Evolutionary conservation across 1,140 invertebrate genomes (phyloP).

Genomic region (Oppia nitens): DNA sequence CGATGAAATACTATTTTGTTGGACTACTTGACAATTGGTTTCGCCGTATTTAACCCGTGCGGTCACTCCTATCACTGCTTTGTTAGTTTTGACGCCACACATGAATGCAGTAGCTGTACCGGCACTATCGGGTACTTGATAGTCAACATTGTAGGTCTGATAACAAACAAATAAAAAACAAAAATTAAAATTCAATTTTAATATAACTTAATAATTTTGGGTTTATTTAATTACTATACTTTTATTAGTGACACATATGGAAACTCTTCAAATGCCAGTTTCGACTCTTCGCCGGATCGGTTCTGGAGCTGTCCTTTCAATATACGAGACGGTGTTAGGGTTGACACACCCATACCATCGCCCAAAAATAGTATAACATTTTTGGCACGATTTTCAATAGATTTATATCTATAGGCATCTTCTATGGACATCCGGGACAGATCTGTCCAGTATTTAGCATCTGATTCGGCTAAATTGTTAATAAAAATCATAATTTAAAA

Average conservation of each 20-base stretch:
- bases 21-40: slow-evolving; percentile 47
- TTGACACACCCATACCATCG: slow-evolving; percentile 70
- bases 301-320: slow-evolving; percentile 32
- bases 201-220: too few species aligned
- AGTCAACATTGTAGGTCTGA: slow-evolving; percentile 16
- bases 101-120: slow-evolving; percentile 72
- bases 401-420: too few species aligned
- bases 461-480: too few species aligned
- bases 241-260: slow-evolving; percentile 49
- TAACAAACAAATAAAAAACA: slow-evolving; percentile 30
- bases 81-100: slow-evolving; percentile 66
- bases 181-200: slow-evolving; percentile 23
- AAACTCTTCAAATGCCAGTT: slow-evolving; percentile 61
- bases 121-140: slow-evolving; percentile 69
- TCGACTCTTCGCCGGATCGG: slow-evolving; percentile 43
- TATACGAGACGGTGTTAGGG: slow-evolving; percentile 59
- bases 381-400: too few species aligned
- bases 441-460: too few species aligned
- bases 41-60: slow-evolving; percentile 38
- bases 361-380: slow-evolving; percentile 79
- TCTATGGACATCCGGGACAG: too few species aligned
- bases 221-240: background rate
- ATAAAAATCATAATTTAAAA: too few species aligned
- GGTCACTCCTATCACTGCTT: slow-evolving; percentile 55
- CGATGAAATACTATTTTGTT: slow-evolving; percentile 38